phyloP scores from a whole-genome alignment of 2,888 invertebrate genomes.

The Pollenia griseotomentosa region DNA sequence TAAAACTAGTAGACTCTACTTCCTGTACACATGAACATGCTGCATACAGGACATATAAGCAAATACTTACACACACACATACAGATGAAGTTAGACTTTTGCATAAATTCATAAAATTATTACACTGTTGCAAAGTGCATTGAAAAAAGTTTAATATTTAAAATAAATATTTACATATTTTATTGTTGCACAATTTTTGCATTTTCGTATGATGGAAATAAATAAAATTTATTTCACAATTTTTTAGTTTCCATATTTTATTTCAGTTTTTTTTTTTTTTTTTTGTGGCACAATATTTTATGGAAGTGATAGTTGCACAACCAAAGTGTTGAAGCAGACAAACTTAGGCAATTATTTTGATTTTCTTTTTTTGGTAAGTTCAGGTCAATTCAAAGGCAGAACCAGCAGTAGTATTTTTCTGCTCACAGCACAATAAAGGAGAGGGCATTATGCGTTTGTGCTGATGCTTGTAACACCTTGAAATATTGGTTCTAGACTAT shows the following conservation, averaged over 20 bases:
- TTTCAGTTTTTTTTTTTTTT: background rate
- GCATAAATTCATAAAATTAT: constrained; percentile 23
- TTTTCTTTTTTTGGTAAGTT: background rate
- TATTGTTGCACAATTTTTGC: constrained; percentile 23
- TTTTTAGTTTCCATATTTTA: background rate
- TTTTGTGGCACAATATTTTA: constrained; percentile 20
- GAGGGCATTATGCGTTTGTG: too few species aligned
- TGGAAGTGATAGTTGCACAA: background rate
- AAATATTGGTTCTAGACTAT: too few species aligned
- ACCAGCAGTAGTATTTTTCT: too few species aligned
- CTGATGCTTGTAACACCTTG: too few species aligned
- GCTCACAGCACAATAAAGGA: too few species aligned
- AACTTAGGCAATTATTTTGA: background rate
- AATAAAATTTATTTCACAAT: constrained; percentile 38
- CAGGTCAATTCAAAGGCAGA: too few species aligned
- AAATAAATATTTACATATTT: constrained; percentile 49
- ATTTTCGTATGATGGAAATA: constrained; percentile 11
- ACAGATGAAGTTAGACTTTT: background rate
- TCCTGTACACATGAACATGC: background rate
- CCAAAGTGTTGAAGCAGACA: constrained; percentile 33
- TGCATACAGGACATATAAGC: too few species aligned
- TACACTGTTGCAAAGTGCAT: constrained; percentile 11
- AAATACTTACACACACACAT: background rate
- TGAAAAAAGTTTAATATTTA: constrained; percentile 16
- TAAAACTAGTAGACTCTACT: constrained; percentile 32